phyloP scores from a whole-genome alignment of 1,140 invertebrate genomes.

The Meloidogyne exigua region DNA sequence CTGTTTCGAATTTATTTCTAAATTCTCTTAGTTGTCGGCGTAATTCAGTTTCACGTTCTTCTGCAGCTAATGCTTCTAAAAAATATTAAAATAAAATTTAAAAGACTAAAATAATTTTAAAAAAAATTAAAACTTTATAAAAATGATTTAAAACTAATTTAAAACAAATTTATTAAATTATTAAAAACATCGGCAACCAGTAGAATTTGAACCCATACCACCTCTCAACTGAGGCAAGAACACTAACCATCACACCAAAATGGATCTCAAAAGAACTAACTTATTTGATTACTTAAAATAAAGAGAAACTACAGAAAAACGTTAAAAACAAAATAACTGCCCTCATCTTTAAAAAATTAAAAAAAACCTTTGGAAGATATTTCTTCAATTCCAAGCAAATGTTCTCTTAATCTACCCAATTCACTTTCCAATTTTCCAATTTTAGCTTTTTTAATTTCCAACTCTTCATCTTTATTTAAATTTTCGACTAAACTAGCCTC shows the following conservation, averaged over 20 bases:
- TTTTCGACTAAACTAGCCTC: conserved; percentile 13
- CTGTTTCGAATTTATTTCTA: conserved; percentile 18
- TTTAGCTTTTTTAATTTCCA: conserved; percentile 18
- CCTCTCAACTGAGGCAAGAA: neutral
- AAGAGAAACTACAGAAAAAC: no score
- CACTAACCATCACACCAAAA: neutral
- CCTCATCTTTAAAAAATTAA: no score
- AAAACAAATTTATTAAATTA: neutral
- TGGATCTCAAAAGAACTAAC: no score
- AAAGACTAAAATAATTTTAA: neutral
- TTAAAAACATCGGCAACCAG: neutral
- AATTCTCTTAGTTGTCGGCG: conserved; percentile 34
- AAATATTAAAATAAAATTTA: neutral
- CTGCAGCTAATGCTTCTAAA: conserved; percentile 37
- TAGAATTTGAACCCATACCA: neutral
- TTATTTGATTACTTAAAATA: neutral
- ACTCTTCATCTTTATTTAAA: conserved; percentile 6
- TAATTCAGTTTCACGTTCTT: conserved; percentile 37
- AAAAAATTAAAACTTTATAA: neutral
- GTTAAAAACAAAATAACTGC: no score
- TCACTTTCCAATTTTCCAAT: conserved; percentile 30
- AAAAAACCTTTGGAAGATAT: conserved; percentile 26
- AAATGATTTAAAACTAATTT: neutral
- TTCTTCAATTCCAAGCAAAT: conserved; percentile 34
- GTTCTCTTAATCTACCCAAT: conserved; percentile 28